Evolutionary conservation across 2,888 invertebrate genomes (phyloP), one percentile per base, ranked within the genome.

Genomic region (Heliothis peltigera): DNA sequence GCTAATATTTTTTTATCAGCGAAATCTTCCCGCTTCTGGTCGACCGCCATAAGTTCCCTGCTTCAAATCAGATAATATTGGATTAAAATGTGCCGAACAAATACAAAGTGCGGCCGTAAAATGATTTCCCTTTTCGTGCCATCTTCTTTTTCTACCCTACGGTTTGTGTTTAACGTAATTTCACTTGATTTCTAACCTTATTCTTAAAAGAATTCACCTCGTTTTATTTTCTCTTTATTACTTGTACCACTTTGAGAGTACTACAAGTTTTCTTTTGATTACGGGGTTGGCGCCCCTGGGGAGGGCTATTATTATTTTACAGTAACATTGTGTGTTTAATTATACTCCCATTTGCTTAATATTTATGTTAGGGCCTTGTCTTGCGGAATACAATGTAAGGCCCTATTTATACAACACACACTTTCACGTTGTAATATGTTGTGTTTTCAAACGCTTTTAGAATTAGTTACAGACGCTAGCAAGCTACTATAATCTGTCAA

Each of bases 151-250:
- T 71, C 75, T 83, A 65, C 67, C 74, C 61, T 65, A 66, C 73
- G 81, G 73, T 83, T 84, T 80, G 80, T 83, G 84, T 87, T 87
- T 84, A 85, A 83, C 83, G 80, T 86, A 84, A 87, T 87, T 89
- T 86, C 80, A 81, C 82, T 85, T 89, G 88, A 90, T 89, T 88
- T 86, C 79, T 84, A 84, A 88, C 86, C 83, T 79, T 80, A 53
- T 55, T 75, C 79, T 80, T 77, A 82, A 83, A 83, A 76, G 47
- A 63, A 48, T 51, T 32, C 19, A 49, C 42, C 63, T 63, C 49
- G 32, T 55, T 70, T 61, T 61, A 12, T 52, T 59, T 32, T 32
- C 32, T 12, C 32, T 32, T 32, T 32, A 4, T 12, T 32, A 32
- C 47, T 61, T 63, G 46, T 73, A 79, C 72, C 75, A 67, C 62